Percentiles rank a stretch among this genome's conserved stretches.
Evolutionary conservation across 2,888 invertebrate genomes (phyloP).

Genomic region (Mamestra brassicae): DNA sequence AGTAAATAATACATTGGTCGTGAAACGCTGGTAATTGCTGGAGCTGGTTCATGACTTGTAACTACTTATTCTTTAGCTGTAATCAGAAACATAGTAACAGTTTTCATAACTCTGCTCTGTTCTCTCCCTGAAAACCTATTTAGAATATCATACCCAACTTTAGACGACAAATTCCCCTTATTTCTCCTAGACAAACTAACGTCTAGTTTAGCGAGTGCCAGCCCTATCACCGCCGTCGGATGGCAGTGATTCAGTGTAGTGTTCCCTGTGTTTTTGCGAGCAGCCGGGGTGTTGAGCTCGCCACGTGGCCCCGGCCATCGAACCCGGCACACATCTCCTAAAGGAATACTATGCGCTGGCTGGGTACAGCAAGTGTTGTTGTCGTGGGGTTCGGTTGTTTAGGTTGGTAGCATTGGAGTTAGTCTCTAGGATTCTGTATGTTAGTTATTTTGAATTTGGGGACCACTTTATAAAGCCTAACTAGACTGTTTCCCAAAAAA

Average conservation of each 20-base stretch:
- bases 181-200: background rate
- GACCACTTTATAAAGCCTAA: too few relatives aligned
- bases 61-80: too few relatives aligned
- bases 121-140: background rate
- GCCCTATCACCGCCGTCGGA: constrained; percentile 57
- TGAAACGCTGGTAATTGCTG: too few relatives aligned
- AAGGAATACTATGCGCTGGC: constrained; percentile 81
- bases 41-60: too few relatives aligned
- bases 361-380: constrained; percentile 41
- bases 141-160: background rate
- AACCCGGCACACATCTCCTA: constrained; percentile 82
- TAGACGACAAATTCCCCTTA: background rate
- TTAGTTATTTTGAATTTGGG: too few relatives aligned
- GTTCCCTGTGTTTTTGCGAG: constrained; percentile 83
- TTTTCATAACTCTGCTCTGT: background rate
- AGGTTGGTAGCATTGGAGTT: background rate
- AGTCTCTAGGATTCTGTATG: background rate
- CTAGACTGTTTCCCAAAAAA: too few relatives aligned
- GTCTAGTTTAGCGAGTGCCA: constrained; percentile 38
- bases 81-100: too few relatives aligned
- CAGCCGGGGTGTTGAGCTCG: constrained; percentile 80
- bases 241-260: constrained; percentile 77
- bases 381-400: constrained; percentile 26
- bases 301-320: constrained; percentile 78
- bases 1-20: too few relatives aligned